Base-by-base conservation (phyloP, 2,797 vertebrate genomes). In the Microhierax caerulescens region DNA sequence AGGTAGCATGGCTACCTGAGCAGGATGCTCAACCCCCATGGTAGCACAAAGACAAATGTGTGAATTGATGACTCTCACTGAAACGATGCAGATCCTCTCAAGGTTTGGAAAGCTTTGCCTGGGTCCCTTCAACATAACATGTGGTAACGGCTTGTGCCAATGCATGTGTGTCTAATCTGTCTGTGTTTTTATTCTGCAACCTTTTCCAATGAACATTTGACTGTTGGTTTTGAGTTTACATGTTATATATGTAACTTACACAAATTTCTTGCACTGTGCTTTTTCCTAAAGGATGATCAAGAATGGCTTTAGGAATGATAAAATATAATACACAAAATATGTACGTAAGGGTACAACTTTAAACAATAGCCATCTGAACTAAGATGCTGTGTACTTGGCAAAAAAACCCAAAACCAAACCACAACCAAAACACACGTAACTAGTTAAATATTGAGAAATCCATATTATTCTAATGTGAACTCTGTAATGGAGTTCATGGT, bases 11-110 rank as follows among this genome's bases (percentile, higher is more conserved):
- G 8, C 60, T 54, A 43, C 24, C 16, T 60, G 37, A 65, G 30
- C 13, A 69, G 28, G 4, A 12, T 48, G 18, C 13, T 80, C 32
- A 45, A 1, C 8, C 18, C 3, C 23, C 4, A 1, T 20, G 7
- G 12, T 0, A 39, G 18, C 1, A 0, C 8, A 24, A 39, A 69
- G 19, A n/a, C 11, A 68, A 73, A 32, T 15, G 18, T 69, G 16
- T 21, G 17, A 76, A 36, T 39, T 0, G 0, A 18, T 59, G 37
- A 30, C 5, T 19, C 2, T 45, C 1, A 1, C 9, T 2, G 5
- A 54, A 83, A 50, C 28, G 0, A 76, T 3, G 16, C 14, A 27
- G 25, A 39, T 75, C 18, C 27, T 65, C 67, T 41, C 9, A 23
- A 53, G 14, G 21, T 57, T 79, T 59, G 21, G 24, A 54, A 47